These are phyloP conservation scores for Calycopis cecrops DNA, from an alignment of 1,140 invertebrate species.

Conservation along the genomic window DNA sequence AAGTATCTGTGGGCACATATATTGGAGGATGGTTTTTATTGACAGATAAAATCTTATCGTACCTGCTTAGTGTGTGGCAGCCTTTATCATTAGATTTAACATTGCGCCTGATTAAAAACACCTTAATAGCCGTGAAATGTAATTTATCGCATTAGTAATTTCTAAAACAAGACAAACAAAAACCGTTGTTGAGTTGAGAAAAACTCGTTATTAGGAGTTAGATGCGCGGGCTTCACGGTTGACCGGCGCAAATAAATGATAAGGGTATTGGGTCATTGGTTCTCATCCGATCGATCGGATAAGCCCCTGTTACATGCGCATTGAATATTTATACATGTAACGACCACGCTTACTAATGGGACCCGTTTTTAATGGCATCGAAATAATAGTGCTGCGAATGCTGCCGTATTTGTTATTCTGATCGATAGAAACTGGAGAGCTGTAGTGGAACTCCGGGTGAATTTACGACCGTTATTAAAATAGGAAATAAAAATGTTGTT, in stretches of 20 bases:
- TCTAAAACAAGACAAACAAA: slow-evolving; percentile 10
- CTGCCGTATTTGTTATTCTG: no score
- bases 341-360: slow-evolving; percentile 31
- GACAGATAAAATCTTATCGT: no score
- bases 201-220: slow-evolving; percentile 11
- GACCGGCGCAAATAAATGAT: slow-evolving; percentile 46
- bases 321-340: slow-evolving; percentile 53
- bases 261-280: slow-evolving; percentile 59
- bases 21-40: no score
- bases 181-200: slow-evolving; percentile 1
- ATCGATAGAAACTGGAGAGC: no score
- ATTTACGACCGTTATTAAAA: no score
- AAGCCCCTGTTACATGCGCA: slow-evolving; percentile 40
- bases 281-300: slow-evolving; percentile 48
- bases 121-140: slow-evolving; percentile 4
- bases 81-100: no score
- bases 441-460: no score
- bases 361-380: background rate
- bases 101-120: no score
- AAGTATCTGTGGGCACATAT: no score
- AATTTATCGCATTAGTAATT: slow-evolving; percentile 1
- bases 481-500: no score
- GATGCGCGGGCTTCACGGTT: slow-evolving; percentile 33
- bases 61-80: no score
- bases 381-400: no score